Evolutionary conservation across 2,888 invertebrate species (phyloP), one percentile per base, ranked within the genome.

Genomic region (Rhaphigaster nebulosa): DNA sequence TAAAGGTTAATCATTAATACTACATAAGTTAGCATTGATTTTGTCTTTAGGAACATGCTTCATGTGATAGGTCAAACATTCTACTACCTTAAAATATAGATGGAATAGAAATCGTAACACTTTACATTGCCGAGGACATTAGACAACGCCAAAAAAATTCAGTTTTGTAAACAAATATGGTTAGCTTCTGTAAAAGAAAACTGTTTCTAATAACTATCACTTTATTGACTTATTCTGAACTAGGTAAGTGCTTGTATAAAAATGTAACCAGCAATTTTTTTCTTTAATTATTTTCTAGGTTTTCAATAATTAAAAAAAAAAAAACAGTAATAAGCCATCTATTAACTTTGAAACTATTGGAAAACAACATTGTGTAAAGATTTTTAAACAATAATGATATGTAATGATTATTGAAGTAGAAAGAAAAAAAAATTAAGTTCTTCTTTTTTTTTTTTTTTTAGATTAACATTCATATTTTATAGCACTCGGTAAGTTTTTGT

Each of bases 51-150:
- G 12, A n/a, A 26, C 84, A 45, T 13, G 84, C 45, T 4, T 84
- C 45, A 23, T 84, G 84, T 84, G 84, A 84, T 84, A 84, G 84
- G 84, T 84, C 84, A 80, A 41, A 23, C 80, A 45, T 20, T 76
- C 84, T 50, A n/a, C 84, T 45, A 38, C 15, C 84, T 13, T 84
- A 13, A 84, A 84, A 45, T 45, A 84, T 84, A 45, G 45, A 84
- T 84, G 45, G n/a, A 45, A 13, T 0, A 41, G 45, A 45, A 84
- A 84, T n/a, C n/a, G 45, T 45, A 41, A 26, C 45, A 84, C 84
- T 84, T 41, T 45, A 45, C 41, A 45, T 45, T 84, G 84, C 26
- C 23, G n/a, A 12, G 45, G 45, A 1, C 45, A 38, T 15, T 45
- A 50, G 4, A 45, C 26, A 50, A 45, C 26, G 4, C 12, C 45